Percentiles rank a stretch among this genome's conserved stretches.
These are phyloP conservation scores for Siderastrea siderea DNA, from an alignment of 92 coral and sea anemone genomes.

Conservation along the genomic window DNA sequence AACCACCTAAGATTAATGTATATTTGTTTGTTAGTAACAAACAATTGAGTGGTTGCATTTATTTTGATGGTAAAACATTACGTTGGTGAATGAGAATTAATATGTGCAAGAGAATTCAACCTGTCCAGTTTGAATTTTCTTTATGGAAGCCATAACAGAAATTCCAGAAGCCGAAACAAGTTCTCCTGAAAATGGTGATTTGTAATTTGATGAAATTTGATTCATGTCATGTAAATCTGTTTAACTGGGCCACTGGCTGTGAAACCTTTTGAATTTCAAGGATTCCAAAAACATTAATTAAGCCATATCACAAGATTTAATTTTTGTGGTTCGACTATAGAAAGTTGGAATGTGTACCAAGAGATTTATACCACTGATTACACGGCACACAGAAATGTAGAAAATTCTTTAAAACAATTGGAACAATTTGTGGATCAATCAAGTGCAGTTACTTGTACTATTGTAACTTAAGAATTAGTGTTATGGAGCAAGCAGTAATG, in stretches of 20 bases:
- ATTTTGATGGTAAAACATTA: background rate
- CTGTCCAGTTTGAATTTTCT: background rate
- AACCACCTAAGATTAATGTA: background rate
- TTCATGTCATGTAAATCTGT: background rate
- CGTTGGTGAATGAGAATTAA: background rate
- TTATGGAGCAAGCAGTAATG: background rate
- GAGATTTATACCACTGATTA: background rate
- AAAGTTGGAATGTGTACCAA: too few species aligned
- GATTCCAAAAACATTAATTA: background rate
- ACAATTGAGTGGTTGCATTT: background rate
- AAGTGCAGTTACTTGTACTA: background rate
- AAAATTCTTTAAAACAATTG: too few species aligned
- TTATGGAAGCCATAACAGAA: slow-evolving; percentile 21
- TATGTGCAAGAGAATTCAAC: too few species aligned
- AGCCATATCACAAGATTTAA: background rate
- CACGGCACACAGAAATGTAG: background rate
- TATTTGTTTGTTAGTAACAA: slow-evolving; percentile 21
- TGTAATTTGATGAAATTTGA: background rate
- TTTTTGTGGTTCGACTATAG: background rate
- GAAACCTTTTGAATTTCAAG: background rate
- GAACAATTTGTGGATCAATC: background rate
- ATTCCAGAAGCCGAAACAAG: slow-evolving; percentile 1
- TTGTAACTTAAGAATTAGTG: background rate
- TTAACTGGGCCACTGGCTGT: background rate
- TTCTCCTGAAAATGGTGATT: slow-evolving; percentile 12